A percentile compares a stretch with the other conserved stretches of the same genome.
Evolutionary conservation across 2,797 vertebrate genomes (phyloP).

Genomic region (Rhinatrema bivittatum): DNA sequence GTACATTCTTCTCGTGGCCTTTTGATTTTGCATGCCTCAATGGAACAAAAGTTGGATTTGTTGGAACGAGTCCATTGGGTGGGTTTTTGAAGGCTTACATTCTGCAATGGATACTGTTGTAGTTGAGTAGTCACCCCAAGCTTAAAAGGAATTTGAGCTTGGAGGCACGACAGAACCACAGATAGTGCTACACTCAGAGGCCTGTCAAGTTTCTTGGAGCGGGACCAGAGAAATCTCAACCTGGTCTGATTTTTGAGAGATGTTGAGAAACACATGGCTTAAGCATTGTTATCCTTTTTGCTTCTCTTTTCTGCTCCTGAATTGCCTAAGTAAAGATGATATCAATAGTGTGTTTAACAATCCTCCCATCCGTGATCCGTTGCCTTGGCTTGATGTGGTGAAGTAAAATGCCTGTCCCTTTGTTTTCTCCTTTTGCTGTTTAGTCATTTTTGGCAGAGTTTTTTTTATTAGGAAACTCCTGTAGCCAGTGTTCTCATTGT

Average conservation of each 20-base stretch:
- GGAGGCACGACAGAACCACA: background rate
- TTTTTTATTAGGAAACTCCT: no score
- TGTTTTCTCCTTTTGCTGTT: no score
- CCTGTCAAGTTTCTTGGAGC: background rate
- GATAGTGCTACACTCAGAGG: background rate
- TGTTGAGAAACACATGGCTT: no score
- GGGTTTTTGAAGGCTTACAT: slow-evolving; percentile 16
- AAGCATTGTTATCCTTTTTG: no score
- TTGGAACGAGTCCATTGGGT: slow-evolving; percentile 20
- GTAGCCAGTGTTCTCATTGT: no score
- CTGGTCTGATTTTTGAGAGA: rapidly evolving
- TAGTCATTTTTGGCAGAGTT: no score
- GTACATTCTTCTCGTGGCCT: slow-evolving; percentile 6
- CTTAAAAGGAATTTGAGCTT: slow-evolving; percentile 1
- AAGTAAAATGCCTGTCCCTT: no score
- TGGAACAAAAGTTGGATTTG: slow-evolving; percentile 19
- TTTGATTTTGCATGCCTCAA: slow-evolving; percentile 16
- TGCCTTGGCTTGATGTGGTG: no score
- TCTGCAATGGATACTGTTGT: slow-evolving; percentile 10
- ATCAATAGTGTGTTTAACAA: no score
- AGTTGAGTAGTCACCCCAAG: slow-evolving; percentile 21
- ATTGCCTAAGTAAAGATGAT: no score
- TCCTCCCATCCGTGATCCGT: no score
- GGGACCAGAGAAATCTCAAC: background rate
- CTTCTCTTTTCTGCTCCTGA: no score